These are phyloP conservation scores for Cirrhinus molitorella DNA, from an alignment of 2,797 vertebrate genomes.

Conservation along the genomic window DNA sequence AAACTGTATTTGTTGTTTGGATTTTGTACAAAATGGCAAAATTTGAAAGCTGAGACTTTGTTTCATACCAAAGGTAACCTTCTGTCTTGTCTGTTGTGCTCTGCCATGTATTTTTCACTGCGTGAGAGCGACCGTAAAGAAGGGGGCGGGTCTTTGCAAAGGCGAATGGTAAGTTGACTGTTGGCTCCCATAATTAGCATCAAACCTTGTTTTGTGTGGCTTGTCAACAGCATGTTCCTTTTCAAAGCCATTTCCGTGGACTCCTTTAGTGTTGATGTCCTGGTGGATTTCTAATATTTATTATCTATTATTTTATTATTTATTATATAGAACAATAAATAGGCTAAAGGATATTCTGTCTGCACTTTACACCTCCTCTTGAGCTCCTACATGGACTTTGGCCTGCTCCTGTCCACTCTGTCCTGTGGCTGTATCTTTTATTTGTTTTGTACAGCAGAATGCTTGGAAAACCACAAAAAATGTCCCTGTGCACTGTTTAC, in stretches of 20 bases:
- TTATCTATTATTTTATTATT: too few relatives aligned
- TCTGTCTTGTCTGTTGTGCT: too few relatives aligned
- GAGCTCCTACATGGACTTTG: conserved; percentile 10
- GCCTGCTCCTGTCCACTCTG: not conserved
- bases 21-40: too few relatives aligned
- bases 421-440: conserved; percentile 5
- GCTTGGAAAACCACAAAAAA: conserved; percentile 18
- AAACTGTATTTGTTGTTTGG: too few relatives aligned
- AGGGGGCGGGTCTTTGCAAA: too few relatives aligned
- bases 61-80: too few relatives aligned
- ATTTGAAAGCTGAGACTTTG: too few relatives aligned
- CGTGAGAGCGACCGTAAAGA: too few relatives aligned
- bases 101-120: too few relatives aligned
- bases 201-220: conserved; percentile 3
- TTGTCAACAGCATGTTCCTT: not conserved
- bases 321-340: not conserved
- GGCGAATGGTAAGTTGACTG: too few relatives aligned
- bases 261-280: not conserved
- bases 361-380: not conserved
- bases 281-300: not conserved
- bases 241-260: conserved; percentile 17
- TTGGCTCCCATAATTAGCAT: conserved; percentile 1
- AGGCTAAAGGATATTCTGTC: not conserved
- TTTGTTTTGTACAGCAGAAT: conserved; percentile 30
- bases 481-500: conserved; percentile 7